A percentile compares a stretch with the other conserved stretches of the same genome.
Evolutionary conservation across 2,888 invertebrate genomes (phyloP).

Genomic region (Julus scanicus): DNA sequence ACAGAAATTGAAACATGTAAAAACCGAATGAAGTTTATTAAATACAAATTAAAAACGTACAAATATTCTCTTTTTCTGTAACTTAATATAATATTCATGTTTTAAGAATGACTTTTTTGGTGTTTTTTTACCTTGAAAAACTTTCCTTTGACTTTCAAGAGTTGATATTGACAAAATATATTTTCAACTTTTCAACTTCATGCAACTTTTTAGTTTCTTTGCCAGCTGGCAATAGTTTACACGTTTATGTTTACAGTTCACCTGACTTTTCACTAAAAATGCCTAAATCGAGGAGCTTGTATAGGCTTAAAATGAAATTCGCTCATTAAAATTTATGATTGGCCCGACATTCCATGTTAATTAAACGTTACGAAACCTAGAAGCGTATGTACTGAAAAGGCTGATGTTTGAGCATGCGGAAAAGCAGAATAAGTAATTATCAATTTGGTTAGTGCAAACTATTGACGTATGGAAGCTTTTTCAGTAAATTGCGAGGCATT

Average conservation of each 20-base stretch:
- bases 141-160: too few species aligned
- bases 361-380: background rate
- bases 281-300: background rate
- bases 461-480: too few species aligned
- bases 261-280: background rate
- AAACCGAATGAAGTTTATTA: too few species aligned
- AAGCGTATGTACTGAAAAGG: background rate
- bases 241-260: background rate
- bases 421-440: background rate
- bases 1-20: too few species aligned
- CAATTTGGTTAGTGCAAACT: background rate
- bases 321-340: conserved; percentile 4
- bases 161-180: background rate
- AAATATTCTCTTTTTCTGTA: too few species aligned
- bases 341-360: conserved; percentile 5
- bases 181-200: background rate
- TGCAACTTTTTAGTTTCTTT: background rate
- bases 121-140: too few species aligned
- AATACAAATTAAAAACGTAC: too few species aligned
- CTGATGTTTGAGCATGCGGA: background rate
- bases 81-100: too few species aligned
- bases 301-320: too few species aligned
- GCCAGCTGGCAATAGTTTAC: background rate
- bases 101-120: too few species aligned
- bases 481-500: too few species aligned